These are phyloP conservation scores for Eulemur rufifrons DNA, from an alignment of 2,113 vertebrate species.

Conservation along the genomic window DNA sequence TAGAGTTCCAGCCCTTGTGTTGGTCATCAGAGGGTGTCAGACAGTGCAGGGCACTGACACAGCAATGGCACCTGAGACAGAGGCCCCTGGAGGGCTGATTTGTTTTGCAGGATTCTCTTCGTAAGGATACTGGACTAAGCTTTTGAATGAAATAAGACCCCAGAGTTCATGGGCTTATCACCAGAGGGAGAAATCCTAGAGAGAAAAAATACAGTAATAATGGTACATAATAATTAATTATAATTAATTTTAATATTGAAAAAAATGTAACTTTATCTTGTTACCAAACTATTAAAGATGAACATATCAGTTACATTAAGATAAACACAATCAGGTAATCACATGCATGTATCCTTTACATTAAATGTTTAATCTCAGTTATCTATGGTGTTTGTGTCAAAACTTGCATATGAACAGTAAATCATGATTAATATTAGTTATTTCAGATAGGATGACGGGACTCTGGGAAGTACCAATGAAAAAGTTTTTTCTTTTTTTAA, in stretches of 20 bases:
- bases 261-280: neutral
- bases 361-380: neutral
- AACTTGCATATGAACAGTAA: neutral
- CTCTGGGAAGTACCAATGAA: neutral
- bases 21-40: too few relatives aligned
- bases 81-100: neutral
- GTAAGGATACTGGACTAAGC: neutral
- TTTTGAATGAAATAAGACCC: neutral
- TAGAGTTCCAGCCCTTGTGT: neutral
- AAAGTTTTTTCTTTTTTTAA: neutral
- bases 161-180: neutral
- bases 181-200: neutral
- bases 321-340: neutral
- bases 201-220: neutral
- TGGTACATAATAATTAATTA: neutral
- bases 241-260: neutral
- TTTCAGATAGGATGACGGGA: neutral
- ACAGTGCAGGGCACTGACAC: accelerated
- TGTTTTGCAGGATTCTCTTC: neutral
- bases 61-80: neutral
- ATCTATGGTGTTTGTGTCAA: neutral
- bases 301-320: neutral
- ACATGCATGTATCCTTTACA: neutral
- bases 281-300: neutral
- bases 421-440: neutral